A percentile compares a stretch with the other conserved stretches of the same genome.
These are phyloP conservation scores for Idaea straminata DNA, from an alignment of 2,888 invertebrate genomes.

Conservation along the genomic window DNA sequence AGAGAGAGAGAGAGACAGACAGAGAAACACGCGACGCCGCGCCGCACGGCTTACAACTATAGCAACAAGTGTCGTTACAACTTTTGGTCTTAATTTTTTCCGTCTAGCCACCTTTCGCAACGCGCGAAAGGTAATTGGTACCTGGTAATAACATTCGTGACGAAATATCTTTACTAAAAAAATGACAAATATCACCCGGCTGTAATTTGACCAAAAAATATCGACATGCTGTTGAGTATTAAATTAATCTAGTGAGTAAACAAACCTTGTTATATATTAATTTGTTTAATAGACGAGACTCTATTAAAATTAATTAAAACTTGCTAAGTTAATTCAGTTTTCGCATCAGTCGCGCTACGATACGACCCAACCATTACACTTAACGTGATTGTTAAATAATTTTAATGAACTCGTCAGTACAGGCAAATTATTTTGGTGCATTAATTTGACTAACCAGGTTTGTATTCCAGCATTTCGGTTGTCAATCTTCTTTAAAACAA, in stretches of 20 bases:
- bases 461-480: not conserved
- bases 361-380: conserved; percentile 5
- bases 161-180: not conserved
- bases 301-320: not conserved
- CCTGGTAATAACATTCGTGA: not conserved
- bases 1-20: too few species aligned
- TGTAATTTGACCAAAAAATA: not conserved
- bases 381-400: conserved; percentile 4
- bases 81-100: too few species aligned
- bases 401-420: not conserved
- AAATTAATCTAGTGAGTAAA: not conserved
- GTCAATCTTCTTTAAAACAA: not conserved
- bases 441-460: not conserved
- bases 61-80: too few species aligned
- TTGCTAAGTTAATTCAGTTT: conserved; percentile 1
- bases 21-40: too few species aligned
- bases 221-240: not conserved
- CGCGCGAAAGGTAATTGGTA: too few species aligned
- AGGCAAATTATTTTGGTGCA: not conserved
- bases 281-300: not conserved
- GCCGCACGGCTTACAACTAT: too few species aligned
- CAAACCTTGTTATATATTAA: not conserved
- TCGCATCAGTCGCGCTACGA: conserved; percentile 4
- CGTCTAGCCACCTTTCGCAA: too few species aligned
- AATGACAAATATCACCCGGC: not conserved